Conservation (phyloP, 2,797 vertebrate genomes). For the Semotilus atromaculatus region DNA sequence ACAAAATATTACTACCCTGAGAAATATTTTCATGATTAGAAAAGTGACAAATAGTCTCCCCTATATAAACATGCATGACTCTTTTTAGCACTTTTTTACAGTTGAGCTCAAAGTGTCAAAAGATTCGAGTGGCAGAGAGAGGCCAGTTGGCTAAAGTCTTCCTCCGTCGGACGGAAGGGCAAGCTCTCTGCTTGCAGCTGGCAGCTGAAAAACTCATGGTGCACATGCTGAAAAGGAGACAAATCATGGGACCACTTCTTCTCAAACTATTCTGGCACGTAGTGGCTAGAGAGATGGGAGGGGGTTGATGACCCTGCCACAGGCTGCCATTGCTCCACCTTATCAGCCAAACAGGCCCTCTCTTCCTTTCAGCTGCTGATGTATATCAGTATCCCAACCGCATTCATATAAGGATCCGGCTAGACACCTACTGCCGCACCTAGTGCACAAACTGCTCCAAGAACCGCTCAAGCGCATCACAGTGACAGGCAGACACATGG, state of each 20-base stretch:
- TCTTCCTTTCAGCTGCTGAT: slow-evolving; percentile 49
- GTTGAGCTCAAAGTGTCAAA: slow-evolving; percentile 34
- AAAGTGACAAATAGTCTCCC: background rate
- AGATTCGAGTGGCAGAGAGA: slow-evolving; percentile 18
- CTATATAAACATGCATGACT: background rate
- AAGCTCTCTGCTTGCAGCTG: slow-evolving; percentile 47
- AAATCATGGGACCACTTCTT: slow-evolving; percentile 41
- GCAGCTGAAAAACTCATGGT: slow-evolving; percentile 44
- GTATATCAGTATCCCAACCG: slow-evolving; percentile 52
- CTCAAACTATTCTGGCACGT: slow-evolving; percentile 71
- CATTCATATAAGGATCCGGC: slow-evolving; percentile 47
- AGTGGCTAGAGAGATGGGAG: slow-evolving; percentile 34
- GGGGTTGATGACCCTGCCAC: slow-evolving; percentile 60
- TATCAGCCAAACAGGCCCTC: slow-evolving; percentile 50
- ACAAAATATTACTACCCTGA: background rate
- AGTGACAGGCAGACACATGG: slow-evolving; percentile 41
- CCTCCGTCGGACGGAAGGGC: slow-evolving; percentile 32
- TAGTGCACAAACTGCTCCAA: slow-evolving; percentile 31
- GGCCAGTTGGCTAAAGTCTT: slow-evolving; percentile 45
- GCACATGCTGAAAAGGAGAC: slow-evolving; percentile 15
- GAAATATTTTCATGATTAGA: background rate
- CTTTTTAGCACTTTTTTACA: background rate
- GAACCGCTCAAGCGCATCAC: background rate
- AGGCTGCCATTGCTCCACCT: slow-evolving; percentile 51
- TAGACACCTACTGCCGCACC: slow-evolving; percentile 45